Evolutionary conservation across 2,888 invertebrate genomes (phyloP).

Genomic region (Rhorus exstirpatorius): DNA sequence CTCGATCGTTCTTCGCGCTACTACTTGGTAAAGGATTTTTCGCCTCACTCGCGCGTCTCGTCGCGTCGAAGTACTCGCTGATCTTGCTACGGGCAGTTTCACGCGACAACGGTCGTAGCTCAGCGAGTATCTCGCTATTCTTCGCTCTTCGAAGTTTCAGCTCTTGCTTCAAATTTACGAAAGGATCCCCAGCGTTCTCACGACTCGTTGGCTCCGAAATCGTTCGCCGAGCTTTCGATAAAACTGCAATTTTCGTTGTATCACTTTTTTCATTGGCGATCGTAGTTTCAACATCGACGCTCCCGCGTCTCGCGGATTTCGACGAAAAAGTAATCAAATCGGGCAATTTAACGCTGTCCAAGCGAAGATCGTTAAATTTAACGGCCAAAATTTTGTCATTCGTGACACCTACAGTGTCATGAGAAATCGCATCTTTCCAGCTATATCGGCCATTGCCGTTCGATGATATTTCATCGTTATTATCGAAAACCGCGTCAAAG

Average conservation of each 20-base stretch:
- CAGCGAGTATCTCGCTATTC: slow-evolving; percentile 76
- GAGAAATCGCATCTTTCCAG: slow-evolving; percentile 72
- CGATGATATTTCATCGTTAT: slow-evolving; percentile 22
- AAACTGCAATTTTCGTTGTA: slow-evolving; percentile 55
- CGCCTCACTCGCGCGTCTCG: slow-evolving; percentile 41
- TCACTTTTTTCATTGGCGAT: slow-evolving; percentile 17
- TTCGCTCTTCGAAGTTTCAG: slow-evolving; percentile 79
- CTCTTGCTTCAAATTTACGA: slow-evolving; percentile 80
- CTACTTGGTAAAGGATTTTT: no score
- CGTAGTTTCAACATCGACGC: not conserved
- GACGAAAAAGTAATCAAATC: slow-evolving; percentile 80
- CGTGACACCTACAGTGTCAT: no score
- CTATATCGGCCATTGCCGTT: slow-evolving; percentile 10
- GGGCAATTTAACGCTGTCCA: slow-evolving; percentile 76
- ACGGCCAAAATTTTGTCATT: slow-evolving; percentile 4
- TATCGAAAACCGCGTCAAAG: slow-evolving; percentile 46
- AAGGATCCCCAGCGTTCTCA: slow-evolving; percentile 72
- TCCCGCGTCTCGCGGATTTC: slow-evolving; percentile 73
- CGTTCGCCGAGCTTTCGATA: slow-evolving; percentile 80
- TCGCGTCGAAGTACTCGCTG: slow-evolving; percentile 80
- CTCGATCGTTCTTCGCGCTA: no score
- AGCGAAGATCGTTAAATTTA: slow-evolving; percentile 1
- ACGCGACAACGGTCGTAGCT: slow-evolving; percentile 79
- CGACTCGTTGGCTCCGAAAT: slow-evolving; percentile 62
- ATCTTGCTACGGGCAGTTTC: slow-evolving; percentile 82